These are phyloP conservation scores for Ovis aries DNA, from an alignment of 2,113 vertebrate genomes.

Conservation along the genomic window DNA sequence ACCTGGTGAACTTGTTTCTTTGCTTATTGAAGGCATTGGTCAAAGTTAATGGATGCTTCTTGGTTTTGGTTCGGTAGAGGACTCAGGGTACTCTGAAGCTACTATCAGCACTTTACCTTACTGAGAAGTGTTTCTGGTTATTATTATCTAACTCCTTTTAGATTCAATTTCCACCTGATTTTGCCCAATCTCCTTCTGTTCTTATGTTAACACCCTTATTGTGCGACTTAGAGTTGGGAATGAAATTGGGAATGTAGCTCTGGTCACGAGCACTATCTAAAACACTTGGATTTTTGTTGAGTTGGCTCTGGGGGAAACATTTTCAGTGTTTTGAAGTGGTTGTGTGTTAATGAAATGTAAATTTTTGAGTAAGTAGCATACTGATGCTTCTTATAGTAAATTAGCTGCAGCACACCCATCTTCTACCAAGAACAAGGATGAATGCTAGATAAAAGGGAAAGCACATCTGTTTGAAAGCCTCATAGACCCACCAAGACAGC, in stretches of 20 bases:
- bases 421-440: background rate
- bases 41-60: background rate
- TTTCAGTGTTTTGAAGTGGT: background rate
- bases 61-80: background rate
- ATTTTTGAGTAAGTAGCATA: constrained; percentile 10
- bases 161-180: background rate
- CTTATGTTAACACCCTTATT: background rate
- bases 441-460: background rate
- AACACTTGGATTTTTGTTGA: background rate
- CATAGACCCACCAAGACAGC: background rate
- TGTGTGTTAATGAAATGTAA: background rate
- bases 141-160: background rate
- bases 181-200: background rate
- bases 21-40: background rate
- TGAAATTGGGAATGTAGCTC: background rate
- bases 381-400: background rate
- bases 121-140: background rate
- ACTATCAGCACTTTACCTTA: background rate
- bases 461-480: background rate
- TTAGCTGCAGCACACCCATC: background rate
- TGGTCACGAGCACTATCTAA: background rate
- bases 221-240: background rate
- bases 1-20: background rate
- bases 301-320: background rate
- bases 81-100: background rate